Conservation (phyloP, 1,140 invertebrate species). For the Meloidogyne chitwoodi region DNA sequence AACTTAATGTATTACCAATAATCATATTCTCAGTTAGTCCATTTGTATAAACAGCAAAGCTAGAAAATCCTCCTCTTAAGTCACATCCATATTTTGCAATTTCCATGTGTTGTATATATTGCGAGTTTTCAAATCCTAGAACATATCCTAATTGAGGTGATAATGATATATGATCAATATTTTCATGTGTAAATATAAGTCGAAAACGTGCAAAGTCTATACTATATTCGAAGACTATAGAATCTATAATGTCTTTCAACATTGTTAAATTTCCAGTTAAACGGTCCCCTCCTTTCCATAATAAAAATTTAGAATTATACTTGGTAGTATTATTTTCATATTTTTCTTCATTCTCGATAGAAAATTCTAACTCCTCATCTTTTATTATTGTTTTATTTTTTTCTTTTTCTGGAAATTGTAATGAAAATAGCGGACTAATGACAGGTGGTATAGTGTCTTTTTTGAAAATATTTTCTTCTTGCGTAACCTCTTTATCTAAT, state of each 20-base stretch:
- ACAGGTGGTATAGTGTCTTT: background rate
- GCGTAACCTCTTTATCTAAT: background rate
- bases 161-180: background rate
- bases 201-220: too few relatives aligned
- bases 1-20: conserved; percentile 13
- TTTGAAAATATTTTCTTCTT: background rate
- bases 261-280: background rate
- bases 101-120: background rate
- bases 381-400: background rate
- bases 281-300: background rate
- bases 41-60: conserved; percentile 3
- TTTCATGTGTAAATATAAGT: too few relatives aligned
- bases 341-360: background rate
- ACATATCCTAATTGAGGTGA: background rate
- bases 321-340: background rate
- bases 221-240: background rate
- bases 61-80: too few relatives aligned
- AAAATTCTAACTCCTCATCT: background rate
- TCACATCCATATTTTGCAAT: too few relatives aligned
- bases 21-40: conserved; percentile 4
- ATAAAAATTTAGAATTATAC: background rate
- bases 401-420: background rate
- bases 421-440: background rate
- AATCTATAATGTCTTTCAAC: background rate
- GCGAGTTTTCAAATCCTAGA: background rate